Evolutionary conservation across 2,888 invertebrate species (phyloP).

Genomic region (Reticulitermes lucifugus): DNA sequence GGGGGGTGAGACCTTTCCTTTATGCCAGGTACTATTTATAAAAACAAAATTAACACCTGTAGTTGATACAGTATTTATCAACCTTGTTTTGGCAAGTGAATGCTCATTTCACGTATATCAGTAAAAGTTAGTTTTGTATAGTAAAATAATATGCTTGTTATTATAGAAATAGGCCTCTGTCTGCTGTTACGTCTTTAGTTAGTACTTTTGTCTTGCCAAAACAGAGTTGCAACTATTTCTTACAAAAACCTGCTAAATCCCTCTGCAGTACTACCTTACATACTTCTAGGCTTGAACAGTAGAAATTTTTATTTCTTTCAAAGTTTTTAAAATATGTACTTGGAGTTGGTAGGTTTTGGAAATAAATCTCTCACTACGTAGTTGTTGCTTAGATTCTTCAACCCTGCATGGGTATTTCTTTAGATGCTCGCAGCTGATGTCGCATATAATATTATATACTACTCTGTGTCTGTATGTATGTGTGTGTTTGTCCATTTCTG

Average conservation of each 20-base stretch:
- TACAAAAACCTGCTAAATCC: conserved; percentile 27
- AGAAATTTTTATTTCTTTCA: conserved; percentile 14
- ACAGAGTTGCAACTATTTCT: conserved; percentile 36
- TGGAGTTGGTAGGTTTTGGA: conserved; percentile 43
- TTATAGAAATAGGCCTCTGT: conserved; percentile 10
- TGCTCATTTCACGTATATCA: conserved; percentile 2
- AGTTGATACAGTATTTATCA: conserved; percentile 33
- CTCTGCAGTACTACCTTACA: conserved; percentile 28
- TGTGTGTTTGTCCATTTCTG: conserved; percentile 35
- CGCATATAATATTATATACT: conserved; percentile 25
- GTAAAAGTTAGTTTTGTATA: not conserved
- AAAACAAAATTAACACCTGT: conserved; percentile 39
- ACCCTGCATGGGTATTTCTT: conserved; percentile 48
- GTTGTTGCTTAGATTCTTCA: conserved; percentile 35
- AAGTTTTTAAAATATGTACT: conserved; percentile 14
- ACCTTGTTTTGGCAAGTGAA: conserved; percentile 40
- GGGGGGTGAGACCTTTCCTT: not conserved
- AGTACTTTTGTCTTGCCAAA: conserved; percentile 29
- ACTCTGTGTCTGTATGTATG: conserved; percentile 19
- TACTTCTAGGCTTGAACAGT: conserved; percentile 39
- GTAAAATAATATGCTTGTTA: conserved; percentile 7
- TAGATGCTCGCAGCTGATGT: conserved; percentile 40
- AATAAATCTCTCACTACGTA: conserved; percentile 35
- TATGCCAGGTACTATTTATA: conserved; percentile 35
- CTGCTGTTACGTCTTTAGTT: conserved; percentile 14